phyloP scores from a whole-genome alignment of 1,140 invertebrate genomes.

The Eubasilissa regina region DNA sequence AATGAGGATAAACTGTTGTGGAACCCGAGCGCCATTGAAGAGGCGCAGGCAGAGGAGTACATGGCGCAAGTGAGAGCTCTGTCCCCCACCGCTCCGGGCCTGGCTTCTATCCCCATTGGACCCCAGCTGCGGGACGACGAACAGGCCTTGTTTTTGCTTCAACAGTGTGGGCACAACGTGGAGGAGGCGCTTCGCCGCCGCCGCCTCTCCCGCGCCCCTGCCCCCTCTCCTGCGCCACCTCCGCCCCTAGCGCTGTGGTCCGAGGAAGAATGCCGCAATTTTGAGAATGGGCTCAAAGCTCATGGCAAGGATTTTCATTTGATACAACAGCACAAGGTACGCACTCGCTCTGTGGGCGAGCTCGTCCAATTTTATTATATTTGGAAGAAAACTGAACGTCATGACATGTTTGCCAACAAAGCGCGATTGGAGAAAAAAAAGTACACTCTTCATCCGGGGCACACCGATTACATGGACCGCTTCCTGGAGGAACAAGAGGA shows the following conservation, averaged over 20 bases:
- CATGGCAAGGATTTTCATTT: slow-evolving; percentile 97
- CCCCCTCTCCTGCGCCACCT: slow-evolving; percentile 78
- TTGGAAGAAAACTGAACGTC: slow-evolving; percentile 98
- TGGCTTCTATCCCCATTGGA: slow-evolving; percentile 80
- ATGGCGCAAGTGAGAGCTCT: slow-evolving; percentile 77
- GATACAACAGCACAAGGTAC: slow-evolving; percentile 95
- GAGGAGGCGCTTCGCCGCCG: slow-evolving; percentile 92
- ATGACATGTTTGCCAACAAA: slow-evolving; percentile 92
- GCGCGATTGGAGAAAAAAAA: slow-evolving; percentile 89
- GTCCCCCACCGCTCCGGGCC: slow-evolving; percentile 71
- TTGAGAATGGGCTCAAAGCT: slow-evolving; percentile 93
- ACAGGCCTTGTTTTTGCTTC: slow-evolving; percentile 91
- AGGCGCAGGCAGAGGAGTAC: slow-evolving; percentile 87
- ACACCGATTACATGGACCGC: slow-evolving; percentile 90
- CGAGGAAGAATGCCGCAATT: slow-evolving; percentile 97
- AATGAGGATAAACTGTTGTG: slow-evolving; percentile 96
- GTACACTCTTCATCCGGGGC: slow-evolving; percentile 88
- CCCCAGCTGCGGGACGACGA: slow-evolving; percentile 93
- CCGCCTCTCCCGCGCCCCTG: slow-evolving; percentile 80
- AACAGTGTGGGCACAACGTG: slow-evolving; percentile 95
- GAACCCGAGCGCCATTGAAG: slow-evolving; percentile 86
- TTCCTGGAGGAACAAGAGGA: slow-evolving; percentile 87
- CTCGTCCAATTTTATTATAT: slow-evolving; percentile 98
- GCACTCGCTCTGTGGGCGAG: slow-evolving; percentile 96
- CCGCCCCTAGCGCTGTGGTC: slow-evolving; percentile 93